A percentile compares a stretch with the other conserved stretches of the same genome.
These are phyloP conservation scores for Jordanella pulchra DNA, from an alignment of 2,797 vertebrate species.

Conservation along the genomic window DNA sequence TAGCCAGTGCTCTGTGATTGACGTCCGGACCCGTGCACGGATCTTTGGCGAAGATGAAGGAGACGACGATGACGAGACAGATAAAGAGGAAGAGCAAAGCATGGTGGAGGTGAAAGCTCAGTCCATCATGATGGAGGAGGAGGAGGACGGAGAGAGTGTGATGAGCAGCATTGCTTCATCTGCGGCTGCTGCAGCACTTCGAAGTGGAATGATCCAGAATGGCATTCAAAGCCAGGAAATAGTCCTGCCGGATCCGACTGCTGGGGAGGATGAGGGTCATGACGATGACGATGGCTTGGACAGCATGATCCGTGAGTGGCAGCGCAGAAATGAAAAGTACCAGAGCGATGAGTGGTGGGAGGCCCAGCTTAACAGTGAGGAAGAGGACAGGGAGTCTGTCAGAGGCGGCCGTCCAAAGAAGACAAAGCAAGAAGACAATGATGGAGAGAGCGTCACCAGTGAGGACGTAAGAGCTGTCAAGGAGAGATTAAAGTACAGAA, in stretches of 20 bases:
- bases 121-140: conserved; percentile 90
- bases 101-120: conserved; percentile 80
- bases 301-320: conserved; percentile 88
- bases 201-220: conserved; percentile 19
- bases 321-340: conserved; percentile 88
- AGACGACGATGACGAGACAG: conserved; percentile 44
- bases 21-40: conserved; percentile 58
- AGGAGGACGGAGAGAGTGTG: conserved; percentile 86
- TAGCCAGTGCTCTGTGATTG: conserved; percentile 84
- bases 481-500: conserved; percentile 74
- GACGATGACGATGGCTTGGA: conserved; percentile 79
- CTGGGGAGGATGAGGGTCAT: conserved; percentile 43
- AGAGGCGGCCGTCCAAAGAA: conserved; percentile 18
- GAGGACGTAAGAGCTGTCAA: conserved; percentile 82
- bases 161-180: conserved; percentile 83
- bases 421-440: conserved; percentile 55
- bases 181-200: conserved; percentile 59
- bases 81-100: conserved; percentile 78
- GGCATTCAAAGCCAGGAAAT: background rate
- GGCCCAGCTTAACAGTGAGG: conserved; percentile 74
- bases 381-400: conserved; percentile 62
- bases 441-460: conserved; percentile 86
- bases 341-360: conserved; percentile 81
- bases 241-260: conserved; percentile 37
- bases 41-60: conserved; percentile 55